Conservation (phyloP, 1,140 invertebrate genomes). For the Rhagoletis pomonella region DNA sequence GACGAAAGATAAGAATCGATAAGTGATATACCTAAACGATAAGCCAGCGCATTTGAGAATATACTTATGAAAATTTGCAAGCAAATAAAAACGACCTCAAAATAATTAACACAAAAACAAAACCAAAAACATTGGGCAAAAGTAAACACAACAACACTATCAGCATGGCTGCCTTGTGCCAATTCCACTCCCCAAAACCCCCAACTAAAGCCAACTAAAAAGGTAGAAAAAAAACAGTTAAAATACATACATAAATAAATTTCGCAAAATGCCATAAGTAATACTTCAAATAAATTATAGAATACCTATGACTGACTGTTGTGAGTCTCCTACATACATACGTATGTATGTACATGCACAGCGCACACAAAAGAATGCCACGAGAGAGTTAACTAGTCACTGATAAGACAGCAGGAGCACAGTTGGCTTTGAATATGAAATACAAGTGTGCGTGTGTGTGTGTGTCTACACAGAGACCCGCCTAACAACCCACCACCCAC, state of each 20-base stretch:
- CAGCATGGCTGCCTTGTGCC: constrained; percentile 1
- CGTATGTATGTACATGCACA: no score
- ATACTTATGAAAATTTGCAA: not conserved
- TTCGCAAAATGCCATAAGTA: not conserved
- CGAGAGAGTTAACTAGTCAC: not conserved
- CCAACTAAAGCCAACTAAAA: not conserved
- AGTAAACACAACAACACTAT: not conserved
- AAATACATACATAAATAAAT: not conserved
- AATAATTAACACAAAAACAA: constrained; percentile 5
- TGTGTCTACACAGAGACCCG: not conserved
- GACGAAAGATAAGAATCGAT: not conserved
- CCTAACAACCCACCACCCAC: not conserved
- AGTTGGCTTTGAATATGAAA: not conserved
- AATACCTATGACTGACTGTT: not conserved
- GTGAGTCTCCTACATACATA: not conserved
- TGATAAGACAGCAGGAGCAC: constrained; percentile 23
- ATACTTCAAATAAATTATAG: not conserved
- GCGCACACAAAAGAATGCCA: not conserved
- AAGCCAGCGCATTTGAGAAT: not conserved
- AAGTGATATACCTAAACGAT: not conserved
- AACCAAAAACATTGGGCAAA: not conserved
- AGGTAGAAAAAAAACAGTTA: not conserved
- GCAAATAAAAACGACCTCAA: constrained; percentile 25
- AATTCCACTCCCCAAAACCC: not conserved
- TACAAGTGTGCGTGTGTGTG: not conserved